These are phyloP conservation scores for Salpingus planirostris DNA, from an alignment of 2,888 invertebrate species.

Conservation along the genomic window DNA sequence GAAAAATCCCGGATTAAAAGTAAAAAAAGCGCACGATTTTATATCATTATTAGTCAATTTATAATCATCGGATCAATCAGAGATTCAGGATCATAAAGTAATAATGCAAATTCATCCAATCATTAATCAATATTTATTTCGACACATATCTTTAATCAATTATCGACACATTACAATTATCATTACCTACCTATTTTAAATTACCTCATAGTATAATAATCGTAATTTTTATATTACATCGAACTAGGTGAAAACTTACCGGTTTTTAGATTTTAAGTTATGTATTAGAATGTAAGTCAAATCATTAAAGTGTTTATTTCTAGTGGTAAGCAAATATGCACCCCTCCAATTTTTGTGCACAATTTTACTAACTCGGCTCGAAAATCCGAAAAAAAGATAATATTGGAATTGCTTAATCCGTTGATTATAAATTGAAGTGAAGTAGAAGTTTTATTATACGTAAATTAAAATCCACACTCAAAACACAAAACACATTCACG, in stretches of 20 bases:
- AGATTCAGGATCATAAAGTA: constrained; percentile 13
- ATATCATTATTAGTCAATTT: constrained; percentile 26
- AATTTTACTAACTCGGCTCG: not conserved
- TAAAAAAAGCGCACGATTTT: constrained; percentile 21
- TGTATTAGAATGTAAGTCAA: not conserved
- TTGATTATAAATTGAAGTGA: constrained; percentile 27
- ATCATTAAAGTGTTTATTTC: not conserved
- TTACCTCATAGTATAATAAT: constrained; percentile 17
- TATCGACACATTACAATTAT: constrained; percentile 5
- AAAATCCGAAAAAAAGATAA: not conserved
- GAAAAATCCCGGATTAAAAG: constrained; percentile 1
- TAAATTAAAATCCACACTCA: too few species aligned
- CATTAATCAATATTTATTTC: constrained; percentile 20
- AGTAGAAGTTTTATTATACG: constrained; percentile 2
- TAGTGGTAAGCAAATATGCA: not conserved
- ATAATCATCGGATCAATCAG: constrained; percentile 25
- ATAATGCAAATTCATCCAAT: constrained; percentile 13
- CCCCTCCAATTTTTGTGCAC: too few species aligned
- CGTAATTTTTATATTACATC: not conserved
- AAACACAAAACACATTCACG: too few species aligned
- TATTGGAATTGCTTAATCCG: constrained; percentile 9
- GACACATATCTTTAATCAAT: constrained; percentile 3
- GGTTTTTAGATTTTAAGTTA: too few species aligned
- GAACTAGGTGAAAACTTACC: too few species aligned
- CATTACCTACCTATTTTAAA: constrained; percentile 9